Evolutionary conservation across 2,113 vertebrate species (phyloP).

Genomic region (Aleadryas rufinucha): DNA sequence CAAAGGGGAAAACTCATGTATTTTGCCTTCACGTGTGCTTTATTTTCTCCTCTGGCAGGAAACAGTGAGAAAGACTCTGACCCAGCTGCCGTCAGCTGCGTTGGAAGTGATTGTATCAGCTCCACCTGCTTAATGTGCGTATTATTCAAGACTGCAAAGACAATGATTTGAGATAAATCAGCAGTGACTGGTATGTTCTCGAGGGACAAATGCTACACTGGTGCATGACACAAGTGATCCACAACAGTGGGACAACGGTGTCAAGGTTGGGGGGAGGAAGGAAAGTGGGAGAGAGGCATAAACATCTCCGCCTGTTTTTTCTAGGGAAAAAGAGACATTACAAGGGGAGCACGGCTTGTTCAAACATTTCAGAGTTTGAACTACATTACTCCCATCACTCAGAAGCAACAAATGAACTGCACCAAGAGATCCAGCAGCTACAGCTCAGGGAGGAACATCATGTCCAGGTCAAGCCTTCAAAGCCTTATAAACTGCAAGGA

Average conservation of each 20-base stretch:
- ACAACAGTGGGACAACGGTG: neutral
- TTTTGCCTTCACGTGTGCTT: neutral
- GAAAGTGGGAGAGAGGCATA: neutral
- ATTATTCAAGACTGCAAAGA: constrained; percentile 48
- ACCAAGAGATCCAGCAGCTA: neutral
- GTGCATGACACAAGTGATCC: neutral
- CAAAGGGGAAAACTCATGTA: neutral
- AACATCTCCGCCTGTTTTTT: neutral
- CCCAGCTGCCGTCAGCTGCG: neutral
- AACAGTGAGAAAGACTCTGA: constrained; percentile 30
- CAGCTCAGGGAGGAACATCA: accelerated
- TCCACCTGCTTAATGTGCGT: constrained; percentile 32
- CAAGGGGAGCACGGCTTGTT: neutral
- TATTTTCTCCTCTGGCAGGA: constrained; percentile 39
- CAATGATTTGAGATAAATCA: constrained; percentile 39
- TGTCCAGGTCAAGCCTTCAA: neutral
- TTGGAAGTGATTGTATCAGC: constrained; percentile 28
- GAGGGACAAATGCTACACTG: neutral
- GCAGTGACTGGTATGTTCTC: neutral
- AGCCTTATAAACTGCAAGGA: neutral
- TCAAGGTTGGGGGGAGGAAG: neutral
- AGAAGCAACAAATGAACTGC: neutral
- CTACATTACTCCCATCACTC: neutral
- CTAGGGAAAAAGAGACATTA: neutral
- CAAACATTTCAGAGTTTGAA: neutral